phyloP scores from a whole-genome alignment of 2,888 invertebrate species.

The Clostera curtula region DNA sequence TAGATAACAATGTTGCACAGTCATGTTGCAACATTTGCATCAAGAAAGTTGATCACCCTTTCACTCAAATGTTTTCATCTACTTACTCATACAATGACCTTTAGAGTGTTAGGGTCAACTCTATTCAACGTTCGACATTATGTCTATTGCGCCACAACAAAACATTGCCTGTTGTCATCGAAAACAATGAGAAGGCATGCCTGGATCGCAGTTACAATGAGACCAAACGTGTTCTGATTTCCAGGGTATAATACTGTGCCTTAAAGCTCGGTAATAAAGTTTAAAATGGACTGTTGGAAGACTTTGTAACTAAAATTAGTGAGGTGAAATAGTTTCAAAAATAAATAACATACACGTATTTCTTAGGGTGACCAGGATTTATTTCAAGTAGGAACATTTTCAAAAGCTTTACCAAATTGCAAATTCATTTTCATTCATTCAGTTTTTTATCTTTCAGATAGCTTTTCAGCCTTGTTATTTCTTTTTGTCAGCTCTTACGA shows the following conservation, averaged over 20 bases:
- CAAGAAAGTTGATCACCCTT: constrained; percentile 1
- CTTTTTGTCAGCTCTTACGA: too few species aligned
- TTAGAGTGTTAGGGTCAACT: constrained; percentile 16
- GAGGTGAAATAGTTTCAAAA: constrained; percentile 18
- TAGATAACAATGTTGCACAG: too few species aligned
- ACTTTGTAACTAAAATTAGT: constrained; percentile 18
- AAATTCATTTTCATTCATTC: too few species aligned
- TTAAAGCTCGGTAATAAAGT: constrained; percentile 1
- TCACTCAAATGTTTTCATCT: constrained; percentile 6
- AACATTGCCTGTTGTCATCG: constrained; percentile 16
- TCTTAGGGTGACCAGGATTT: constrained; percentile 5
- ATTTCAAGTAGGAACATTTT: background rate
- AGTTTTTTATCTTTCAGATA: too few species aligned
- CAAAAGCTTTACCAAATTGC: too few species aligned
- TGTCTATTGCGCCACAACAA: constrained; percentile 17
- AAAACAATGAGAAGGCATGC: constrained; percentile 26
- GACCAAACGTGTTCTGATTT: background rate
- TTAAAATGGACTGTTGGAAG: too few species aligned
- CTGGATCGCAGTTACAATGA: constrained; percentile 15
- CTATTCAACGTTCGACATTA: constrained; percentile 20
- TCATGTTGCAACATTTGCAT: background rate
- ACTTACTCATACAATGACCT: constrained; percentile 19
- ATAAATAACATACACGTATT: constrained; percentile 16
- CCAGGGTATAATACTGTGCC: too few species aligned
- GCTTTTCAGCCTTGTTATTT: too few species aligned